Base-by-base conservation (phyloP, 2,113 vertebrate species). In the Hylia prasina region DNA sequence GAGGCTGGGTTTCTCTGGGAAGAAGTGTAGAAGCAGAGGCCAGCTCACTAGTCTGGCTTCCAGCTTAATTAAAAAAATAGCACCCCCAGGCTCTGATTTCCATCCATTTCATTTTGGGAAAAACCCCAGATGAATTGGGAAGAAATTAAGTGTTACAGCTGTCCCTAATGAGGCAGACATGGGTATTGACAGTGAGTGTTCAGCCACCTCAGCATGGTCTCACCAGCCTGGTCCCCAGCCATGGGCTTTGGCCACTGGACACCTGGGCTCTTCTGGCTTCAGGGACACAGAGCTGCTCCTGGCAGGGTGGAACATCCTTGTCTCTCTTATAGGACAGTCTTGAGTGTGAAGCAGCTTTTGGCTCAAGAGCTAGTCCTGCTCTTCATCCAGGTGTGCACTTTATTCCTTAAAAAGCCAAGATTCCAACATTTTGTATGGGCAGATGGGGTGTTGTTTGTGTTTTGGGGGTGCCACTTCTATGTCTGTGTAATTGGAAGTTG, bases 211-310 rank as follows among this genome's bases (percentile, higher is more conserved):
- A 21, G 19, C 0, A 0, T 64, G 7, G 0, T 76, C 45, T 64
- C 37, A 39, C 30, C 0, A 0, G 33, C 33, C 27, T 60, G 63
- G 15, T 82, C 39, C 33, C 12, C 0, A 5, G 37, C 54, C 3
- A 0, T 50, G 39, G 51, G 10, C 45, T 90, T 82, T 88, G 63
- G 40, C 63, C 83, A 23, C 44, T 21, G 66, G 30, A 33, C 30
- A 19, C 25, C 28, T 54, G 47, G 3, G 12, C 15, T 77, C 30
- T 68, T 65, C 47, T 70, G 42, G 20, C 70, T 56, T 66, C 37
- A 22, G 65, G 25, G n/a, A 48, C 68, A 56, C 54, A 82, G 63
- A 84, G 47, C 88, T 75, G 47, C 42, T 87, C 8, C 24, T 44
- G 54, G 20, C 58, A 45, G 25, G 8, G 13, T 53, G 20, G 33